These are phyloP conservation scores for Danionella dracula DNA, from an alignment of 2,797 vertebrate species.

Conservation along the genomic window DNA sequence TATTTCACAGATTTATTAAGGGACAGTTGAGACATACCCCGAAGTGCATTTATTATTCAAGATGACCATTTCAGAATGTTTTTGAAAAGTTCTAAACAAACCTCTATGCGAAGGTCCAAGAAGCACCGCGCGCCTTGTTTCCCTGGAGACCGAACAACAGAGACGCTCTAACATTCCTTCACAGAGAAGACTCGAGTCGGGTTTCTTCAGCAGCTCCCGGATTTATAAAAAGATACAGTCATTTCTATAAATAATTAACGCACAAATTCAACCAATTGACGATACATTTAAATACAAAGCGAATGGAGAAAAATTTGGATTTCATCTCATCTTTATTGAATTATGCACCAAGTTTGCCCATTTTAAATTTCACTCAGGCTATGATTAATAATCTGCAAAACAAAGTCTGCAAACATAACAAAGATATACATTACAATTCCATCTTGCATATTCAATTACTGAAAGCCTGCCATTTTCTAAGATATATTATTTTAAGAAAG, in stretches of 20 bases:
- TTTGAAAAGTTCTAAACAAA: background rate
- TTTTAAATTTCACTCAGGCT: too few relatives aligned
- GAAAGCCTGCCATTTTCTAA: background rate
- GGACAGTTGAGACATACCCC: too few relatives aligned
- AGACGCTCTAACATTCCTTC: slow-evolving; percentile 7
- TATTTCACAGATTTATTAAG: slow-evolving; percentile 36
- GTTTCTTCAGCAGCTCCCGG: too few relatives aligned
- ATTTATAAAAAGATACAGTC: too few relatives aligned
- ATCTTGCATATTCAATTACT: background rate
- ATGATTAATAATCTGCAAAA: too few relatives aligned
- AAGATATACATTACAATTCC: background rate
- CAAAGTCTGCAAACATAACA: slow-evolving; percentile 14
- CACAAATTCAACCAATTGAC: too few relatives aligned
- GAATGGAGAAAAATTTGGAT: too few relatives aligned
- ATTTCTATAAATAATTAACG: too few relatives aligned
- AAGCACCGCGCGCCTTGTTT: slow-evolving; percentile 6
- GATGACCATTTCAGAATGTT: background rate
- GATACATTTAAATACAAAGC: too few relatives aligned
- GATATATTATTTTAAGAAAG: background rate
- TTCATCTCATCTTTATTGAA: too few relatives aligned
- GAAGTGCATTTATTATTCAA: too few relatives aligned
- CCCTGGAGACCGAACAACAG: slow-evolving; percentile 41
- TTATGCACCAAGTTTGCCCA: too few relatives aligned
- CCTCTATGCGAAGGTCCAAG: background rate
- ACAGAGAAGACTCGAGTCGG: background rate